Evolutionary conservation across 2,888 invertebrate genomes (phyloP), one percentile per base, ranked within the genome.

Genomic region (Temnothorax ravouxi): DNA sequence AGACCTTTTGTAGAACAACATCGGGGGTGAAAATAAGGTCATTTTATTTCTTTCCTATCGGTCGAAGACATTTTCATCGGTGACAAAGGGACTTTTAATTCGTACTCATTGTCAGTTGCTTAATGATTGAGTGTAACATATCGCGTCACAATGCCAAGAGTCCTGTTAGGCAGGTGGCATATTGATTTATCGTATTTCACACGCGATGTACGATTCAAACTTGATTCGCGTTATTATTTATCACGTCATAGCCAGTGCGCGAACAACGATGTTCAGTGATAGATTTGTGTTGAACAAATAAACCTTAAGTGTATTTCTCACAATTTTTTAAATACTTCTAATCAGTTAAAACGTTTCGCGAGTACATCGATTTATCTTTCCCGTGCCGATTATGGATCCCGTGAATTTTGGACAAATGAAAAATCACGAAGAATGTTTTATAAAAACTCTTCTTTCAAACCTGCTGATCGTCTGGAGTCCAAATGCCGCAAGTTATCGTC

Each of bases 381-480:
- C 34, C 13, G 4, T n/a, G 11, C 1, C 34, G 15, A 38, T 44
- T 75, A 34, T 9, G 15, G 29, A 29, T 29, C 0, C 3, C 29
- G n/a, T 3, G 18, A 18, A 13, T 62, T 47, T 11, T 21, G 21
- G 29, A 34, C 15, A 21, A 59, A 41, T 59, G 18, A 3, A 62
- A 74, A 47, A 21, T 1, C 9, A 34, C 8, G 44, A 0, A 62
- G 47, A 64, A 41, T 29, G 15, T 44, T 38, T 13, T 3, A 64
- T 21, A 5, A 47, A 50, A 50, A 21, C 8, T 29, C 47, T 76
- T 54, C 56, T 79, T n/a, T 59, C 74, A 47, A 74, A 96, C 96
- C 96, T 99, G 98, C 93, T 98, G 98, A 95, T 99, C 99, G 93
- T 99, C 99, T 0, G 99, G 99, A 15, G 99, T 98, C 99, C 99